These are phyloP conservation scores for Acrocephalus scirpaceus DNA, from an alignment of 2,797 vertebrate genomes.

Conservation along the genomic window DNA sequence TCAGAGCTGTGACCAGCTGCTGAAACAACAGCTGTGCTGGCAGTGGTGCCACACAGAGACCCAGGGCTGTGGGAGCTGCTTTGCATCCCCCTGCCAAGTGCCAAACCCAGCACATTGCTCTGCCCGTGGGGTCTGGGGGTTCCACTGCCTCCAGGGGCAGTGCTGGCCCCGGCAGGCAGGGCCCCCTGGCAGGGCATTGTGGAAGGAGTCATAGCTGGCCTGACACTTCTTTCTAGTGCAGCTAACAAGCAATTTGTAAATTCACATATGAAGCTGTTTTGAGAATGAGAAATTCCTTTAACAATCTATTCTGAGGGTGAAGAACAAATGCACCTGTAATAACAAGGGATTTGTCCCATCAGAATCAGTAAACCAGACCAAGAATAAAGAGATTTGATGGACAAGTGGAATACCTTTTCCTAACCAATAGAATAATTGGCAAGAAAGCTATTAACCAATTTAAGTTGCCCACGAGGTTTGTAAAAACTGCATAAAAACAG, in stretches of 20 bases:
- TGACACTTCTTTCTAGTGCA: background rate
- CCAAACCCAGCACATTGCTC: background rate
- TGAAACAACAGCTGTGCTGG: background rate
- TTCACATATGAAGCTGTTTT: background rate
- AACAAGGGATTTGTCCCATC: background rate
- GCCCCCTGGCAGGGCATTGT: background rate
- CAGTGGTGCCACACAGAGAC: accelerated
- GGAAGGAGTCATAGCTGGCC: background rate
- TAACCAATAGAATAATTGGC: background rate
- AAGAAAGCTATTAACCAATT: background rate
- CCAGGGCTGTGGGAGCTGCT: background rate
- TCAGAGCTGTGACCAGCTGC: background rate
- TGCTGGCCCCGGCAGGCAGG: background rate
- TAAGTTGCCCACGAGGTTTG: background rate
- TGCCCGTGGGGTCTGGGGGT: accelerated
- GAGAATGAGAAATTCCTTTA: background rate
- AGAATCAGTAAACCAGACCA: background rate
- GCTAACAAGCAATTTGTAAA: background rate
- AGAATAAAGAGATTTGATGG: background rate
- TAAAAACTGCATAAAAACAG: background rate
- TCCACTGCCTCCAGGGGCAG: background rate
- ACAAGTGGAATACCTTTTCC: background rate
- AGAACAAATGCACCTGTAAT: background rate
- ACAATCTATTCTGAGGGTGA: background rate
- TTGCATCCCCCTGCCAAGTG: background rate